Conservation (phyloP, 2,113 vertebrate species). For the Phyllostomus hastatus region DNA sequence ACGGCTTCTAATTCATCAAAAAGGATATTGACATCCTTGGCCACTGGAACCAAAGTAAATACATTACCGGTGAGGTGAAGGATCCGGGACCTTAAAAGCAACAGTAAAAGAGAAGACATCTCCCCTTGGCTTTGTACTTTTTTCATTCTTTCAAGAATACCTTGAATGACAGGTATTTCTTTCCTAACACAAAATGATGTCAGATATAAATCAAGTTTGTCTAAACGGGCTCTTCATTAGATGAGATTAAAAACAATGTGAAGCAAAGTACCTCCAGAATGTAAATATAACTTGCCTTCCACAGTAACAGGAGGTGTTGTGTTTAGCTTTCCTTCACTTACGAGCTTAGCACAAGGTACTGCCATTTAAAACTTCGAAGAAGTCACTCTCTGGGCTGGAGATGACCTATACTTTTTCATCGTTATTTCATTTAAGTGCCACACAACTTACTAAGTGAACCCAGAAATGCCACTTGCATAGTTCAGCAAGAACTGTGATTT, state of each 20-base stretch:
- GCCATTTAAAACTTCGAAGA: conserved; percentile 1
- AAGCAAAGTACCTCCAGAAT: not conserved
- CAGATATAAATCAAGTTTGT: not conserved
- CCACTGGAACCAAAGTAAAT: conserved; percentile 80
- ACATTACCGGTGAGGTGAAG: conserved; percentile 13
- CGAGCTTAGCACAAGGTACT: not conserved
- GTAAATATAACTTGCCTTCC: not conserved
- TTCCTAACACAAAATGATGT: not conserved
- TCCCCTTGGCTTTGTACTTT: not conserved
- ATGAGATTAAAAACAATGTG: not conserved
- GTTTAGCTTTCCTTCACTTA: not conserved
- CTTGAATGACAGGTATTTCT: not conserved
- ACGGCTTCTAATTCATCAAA: conserved; percentile 87
- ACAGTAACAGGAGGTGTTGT: not conserved
- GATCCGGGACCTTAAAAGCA: not conserved
- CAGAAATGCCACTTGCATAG: not conserved
- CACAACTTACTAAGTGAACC: not conserved
- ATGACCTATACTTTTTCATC: not conserved
- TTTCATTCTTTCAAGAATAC: not conserved
- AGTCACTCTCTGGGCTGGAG: not conserved
- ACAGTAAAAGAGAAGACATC: not conserved
- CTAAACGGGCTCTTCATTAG: not conserved
- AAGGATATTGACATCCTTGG: conserved; percentile 91
- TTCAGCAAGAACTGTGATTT: not conserved
- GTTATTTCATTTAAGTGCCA: not conserved